Evolutionary conservation across 2,113 vertebrate genomes (phyloP), one percentile per base, ranked within the genome.

Genomic region (Taxidea taxus): DNA sequence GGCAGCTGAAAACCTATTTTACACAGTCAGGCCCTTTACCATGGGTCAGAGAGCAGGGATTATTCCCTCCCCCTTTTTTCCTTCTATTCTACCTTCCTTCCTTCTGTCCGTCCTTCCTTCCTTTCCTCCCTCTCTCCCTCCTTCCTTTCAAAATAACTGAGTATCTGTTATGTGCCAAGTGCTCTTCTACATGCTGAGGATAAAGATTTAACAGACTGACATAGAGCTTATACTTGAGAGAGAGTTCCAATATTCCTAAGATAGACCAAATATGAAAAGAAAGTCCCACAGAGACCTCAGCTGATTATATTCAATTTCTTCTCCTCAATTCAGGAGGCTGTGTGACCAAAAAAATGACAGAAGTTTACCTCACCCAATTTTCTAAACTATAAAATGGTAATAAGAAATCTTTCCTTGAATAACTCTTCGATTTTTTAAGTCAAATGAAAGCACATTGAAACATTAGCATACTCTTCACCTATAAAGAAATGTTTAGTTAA

Each of bases 391-490:
- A 83, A 94, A 87, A 31, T 78, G 13, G 20, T 83, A 64, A 42
- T 87, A 74, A 75, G 29, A 96, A 72, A 77, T 95, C 37, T 86
- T 91, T 6, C 72, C 90, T 89, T 89, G 78, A 96, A 54, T 47
- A 90, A 77, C 47, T 80, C 60, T 62, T 94, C 20, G 60, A 72
- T 60, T 91, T 93, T 96, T 86, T 66, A 84, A 89, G 78, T 78
- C 39, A 64, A 81, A 86, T 56, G 42, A 74, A 92, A 93, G 34
- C 83, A 14, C 47, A 44, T 9, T 18, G 75, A 16, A 42, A 78
- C 51, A 34, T 25, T 37, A 47, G 27, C 3, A 0, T 77, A 31
- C 21, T 62, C 1, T 15, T 90, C 75, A 84, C 62, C 84, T 42
- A 66, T 51, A 84, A 90, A 90, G 39, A 44, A 56, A 78, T 2